Percentiles rank a stretch among this genome's conserved stretches.
These are phyloP conservation scores for Hyperoplus lanceolatus DNA, from an alignment of 2,797 vertebrate genomes.

Conservation along the genomic window DNA sequence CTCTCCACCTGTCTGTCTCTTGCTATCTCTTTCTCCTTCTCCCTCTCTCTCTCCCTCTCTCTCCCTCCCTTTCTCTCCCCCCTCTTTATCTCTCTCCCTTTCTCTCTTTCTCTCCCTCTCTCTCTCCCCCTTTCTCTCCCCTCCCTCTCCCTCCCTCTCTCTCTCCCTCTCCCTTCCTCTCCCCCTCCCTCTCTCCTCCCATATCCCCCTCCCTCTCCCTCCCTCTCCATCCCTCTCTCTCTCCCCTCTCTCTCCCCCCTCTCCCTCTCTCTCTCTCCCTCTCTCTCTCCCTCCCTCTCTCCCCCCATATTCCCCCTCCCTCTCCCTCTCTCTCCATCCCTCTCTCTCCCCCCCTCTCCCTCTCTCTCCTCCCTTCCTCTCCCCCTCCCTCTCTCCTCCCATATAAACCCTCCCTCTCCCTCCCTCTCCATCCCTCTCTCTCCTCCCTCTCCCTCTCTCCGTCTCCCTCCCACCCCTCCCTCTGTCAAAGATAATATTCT, in stretches of 20 bases:
- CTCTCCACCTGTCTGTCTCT: background rate
- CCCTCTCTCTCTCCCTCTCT: background rate
- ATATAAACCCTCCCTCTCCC: too few species aligned
- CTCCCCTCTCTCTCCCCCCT: background rate
- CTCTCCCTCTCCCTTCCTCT: background rate
- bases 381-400: background rate
- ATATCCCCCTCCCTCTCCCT: background rate
- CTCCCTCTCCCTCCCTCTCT: conserved; percentile 16
- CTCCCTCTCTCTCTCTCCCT: background rate
- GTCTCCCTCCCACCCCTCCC: background rate
- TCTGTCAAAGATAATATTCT: conserved; percentile 55
- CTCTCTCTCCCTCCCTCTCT: conserved; percentile 19
- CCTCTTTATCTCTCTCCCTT: conserved; percentile 29
- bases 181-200: background rate
- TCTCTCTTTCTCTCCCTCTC: background rate
- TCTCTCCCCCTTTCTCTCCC: conserved; percentile 36
- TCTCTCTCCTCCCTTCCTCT: background rate
- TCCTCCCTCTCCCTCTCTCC: conserved; percentile 10
- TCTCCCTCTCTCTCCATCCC: too few species aligned
- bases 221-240: background rate
- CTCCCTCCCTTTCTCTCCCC: conserved; percentile 48
- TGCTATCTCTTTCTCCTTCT: background rate
- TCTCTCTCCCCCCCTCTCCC: background rate
- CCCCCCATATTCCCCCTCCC: too few species aligned
- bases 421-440: too few species aligned